Evolutionary conservation across 2,888 invertebrate species (phyloP), one percentile per base, ranked within the genome.

Genomic region (Conops quadrifasciatus): DNA sequence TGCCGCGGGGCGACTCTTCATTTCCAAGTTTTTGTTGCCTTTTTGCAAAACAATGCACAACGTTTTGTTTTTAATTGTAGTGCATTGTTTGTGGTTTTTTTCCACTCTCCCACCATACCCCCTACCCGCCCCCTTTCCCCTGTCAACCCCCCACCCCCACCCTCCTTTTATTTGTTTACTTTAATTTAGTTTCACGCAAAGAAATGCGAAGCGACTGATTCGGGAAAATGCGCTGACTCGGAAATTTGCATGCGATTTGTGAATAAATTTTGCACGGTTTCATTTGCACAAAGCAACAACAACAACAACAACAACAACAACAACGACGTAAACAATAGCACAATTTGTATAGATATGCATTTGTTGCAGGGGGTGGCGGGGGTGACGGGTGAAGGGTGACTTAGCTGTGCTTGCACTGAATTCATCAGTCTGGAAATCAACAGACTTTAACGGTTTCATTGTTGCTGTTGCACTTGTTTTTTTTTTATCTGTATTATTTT

Each of bases 161-260:
- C 9, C 36, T 36, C 9, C 4, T 36, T 36, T 36, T 36, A 9
- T 36, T 36, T 36, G 36, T 36, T 36, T 36, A 36, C 0, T n/a
- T 62, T 45, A 21, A 4, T 45, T 21, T n/a, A 2, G n/a, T 7
- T 36, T 36, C 30, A 56, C 56, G 56, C 53, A 66, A 36, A 36
- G 21, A 36, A 66, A 21, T 51, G 65, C 28, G 16, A 56, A 51
- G 51, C 24, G 36, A 19, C n/a, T 36, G 5, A 36, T n/a, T n/a
- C 36, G 28, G 53, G 66, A 53, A 43, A 66, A 66, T 66, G 66
- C 13, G 56, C 56, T 66, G 13, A 49, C 36, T 36, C 9, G 36
- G 62, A 21, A 53, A 69, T 69, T 69, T 69, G 69, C 69, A 69
- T 69, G 69, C 53, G 62, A 53, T 69, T 49, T 53, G 59, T 16